phyloP scores from a whole-genome alignment of 1,140 invertebrate species.

The Heliconius congener region DNA sequence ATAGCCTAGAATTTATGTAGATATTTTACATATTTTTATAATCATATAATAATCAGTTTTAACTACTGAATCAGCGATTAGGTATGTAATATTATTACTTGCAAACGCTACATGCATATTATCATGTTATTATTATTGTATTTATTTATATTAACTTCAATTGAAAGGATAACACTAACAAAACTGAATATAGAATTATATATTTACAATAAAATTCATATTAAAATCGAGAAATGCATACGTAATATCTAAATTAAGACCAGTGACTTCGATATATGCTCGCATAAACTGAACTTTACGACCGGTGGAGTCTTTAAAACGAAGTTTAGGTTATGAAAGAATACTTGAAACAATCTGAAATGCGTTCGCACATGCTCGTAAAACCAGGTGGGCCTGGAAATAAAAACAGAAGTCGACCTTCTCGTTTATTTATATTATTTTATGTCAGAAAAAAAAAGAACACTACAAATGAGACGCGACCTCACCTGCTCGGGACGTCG shows the following conservation, averaged over 20 bases:
- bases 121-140: too few species aligned
- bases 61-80: too few species aligned
- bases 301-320: slow-evolving; percentile 63
- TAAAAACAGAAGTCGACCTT: slow-evolving; percentile 61
- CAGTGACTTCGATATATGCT: slow-evolving; percentile 63
- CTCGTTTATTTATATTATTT: slow-evolving; percentile 61
- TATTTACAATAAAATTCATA: slow-evolving; percentile 28
- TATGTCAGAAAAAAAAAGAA: slow-evolving; percentile 57
- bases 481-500: slow-evolving; percentile 60
- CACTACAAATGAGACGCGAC: slow-evolving; percentile 48
- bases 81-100: too few species aligned
- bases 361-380: slow-evolving; percentile 50
- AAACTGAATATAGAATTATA: slow-evolving; percentile 3
- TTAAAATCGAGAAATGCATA: slow-evolving; percentile 49
- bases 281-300: slow-evolving; percentile 71
- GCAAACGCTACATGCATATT: too few species aligned
- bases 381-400: slow-evolving; percentile 67
- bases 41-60: too few species aligned
- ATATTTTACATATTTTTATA: too few species aligned
- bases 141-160: not conserved
- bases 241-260: slow-evolving; percentile 67
- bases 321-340: slow-evolving; percentile 71
- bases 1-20: too few species aligned
- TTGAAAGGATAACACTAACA: not conserved
- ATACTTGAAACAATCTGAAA: slow-evolving; percentile 63